These are phyloP conservation scores for Troides oblongomaculatus DNA, from an alignment of 2,888 invertebrate species.

Conservation along the genomic window DNA sequence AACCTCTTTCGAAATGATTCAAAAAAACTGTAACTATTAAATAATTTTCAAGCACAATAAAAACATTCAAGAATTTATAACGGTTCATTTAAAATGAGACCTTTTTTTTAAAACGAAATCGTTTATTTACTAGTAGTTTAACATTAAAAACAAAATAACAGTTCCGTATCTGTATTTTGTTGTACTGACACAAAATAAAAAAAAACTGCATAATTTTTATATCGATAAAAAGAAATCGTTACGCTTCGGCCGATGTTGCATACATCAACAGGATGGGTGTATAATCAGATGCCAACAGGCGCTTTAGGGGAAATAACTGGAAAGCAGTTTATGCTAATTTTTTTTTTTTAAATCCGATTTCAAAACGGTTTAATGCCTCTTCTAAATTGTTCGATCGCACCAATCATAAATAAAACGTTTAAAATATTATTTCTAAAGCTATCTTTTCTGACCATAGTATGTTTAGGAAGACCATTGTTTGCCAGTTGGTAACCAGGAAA, in stretches of 20 bases:
- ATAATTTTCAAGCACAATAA: neutral
- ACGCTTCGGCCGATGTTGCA: constrained; percentile 8
- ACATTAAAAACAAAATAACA: no score
- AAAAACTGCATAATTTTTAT: neutral
- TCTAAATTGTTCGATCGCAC: neutral
- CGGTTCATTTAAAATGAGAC: no score
- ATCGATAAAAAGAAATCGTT: constrained; percentile 11
- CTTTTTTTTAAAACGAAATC: no score
- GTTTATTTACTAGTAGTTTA: neutral
- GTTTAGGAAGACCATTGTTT: constrained; percentile 8
- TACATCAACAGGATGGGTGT: constrained; percentile 10
- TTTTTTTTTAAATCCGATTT: constrained; percentile 4
- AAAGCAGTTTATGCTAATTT: neutral
- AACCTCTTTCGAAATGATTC: neutral
- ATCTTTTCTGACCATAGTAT: no score
- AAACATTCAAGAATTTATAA: no score
- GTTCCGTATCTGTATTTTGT: neutral
- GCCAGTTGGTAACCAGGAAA: constrained; percentile 6
- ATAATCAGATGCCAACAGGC: neutral
- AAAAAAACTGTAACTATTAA: neutral
- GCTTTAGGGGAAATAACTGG: constrained; percentile 19
- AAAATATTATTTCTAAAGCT: neutral
- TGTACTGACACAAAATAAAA: neutral
- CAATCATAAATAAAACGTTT: no score
- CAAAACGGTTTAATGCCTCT: constrained; percentile 6